Evolutionary conservation across 2,113 vertebrate genomes (phyloP), one percentile per base, ranked within the genome.

Genomic region (Calidris pugnax): DNA sequence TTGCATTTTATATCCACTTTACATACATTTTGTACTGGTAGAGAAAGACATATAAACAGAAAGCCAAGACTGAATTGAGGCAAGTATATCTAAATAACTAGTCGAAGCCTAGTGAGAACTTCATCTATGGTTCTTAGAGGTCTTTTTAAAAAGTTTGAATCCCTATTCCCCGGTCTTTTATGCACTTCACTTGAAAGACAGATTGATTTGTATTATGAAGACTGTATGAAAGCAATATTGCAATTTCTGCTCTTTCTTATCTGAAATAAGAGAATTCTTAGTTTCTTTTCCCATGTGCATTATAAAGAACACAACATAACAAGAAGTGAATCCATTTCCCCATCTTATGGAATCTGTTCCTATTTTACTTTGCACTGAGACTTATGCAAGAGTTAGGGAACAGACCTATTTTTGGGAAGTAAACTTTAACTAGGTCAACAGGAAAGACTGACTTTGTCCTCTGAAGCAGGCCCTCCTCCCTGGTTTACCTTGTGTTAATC

Each of bases 391-490:
- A 57, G 39, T 83, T 73, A 84, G 39, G 43, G 51, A 92, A 91
- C 16, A 91, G 90, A 77, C 28, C 41, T 74, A 33, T 83, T 96
- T 89, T 69, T 67, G 57, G 48, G 43, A 96, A 89, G 43, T 90
- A 81, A 95, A 86, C 75, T 69, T 69, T 95, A 97, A 95, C 72
- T 94, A 55, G 93, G 73, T 94, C 94, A 89, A 16, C 9, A 96
- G 50, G 4, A 87, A 91, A 87, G 45, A 96, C n/a, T 45, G 23
- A 32, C 68, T 79, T 90, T 90, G 32, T 78, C 90, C 45, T 48
- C 47, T 85, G 85, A 92, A 94, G 71, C 85, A 92, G 22, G 51
- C 23, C 17, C 76, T 89, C 13, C 35, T 35, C 15, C 50, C 56
- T 10, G 16, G 7, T 69, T 94, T 85, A 84, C 75, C 95, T 95